phyloP scores from a whole-genome alignment of 2,888 invertebrate genomes.

The Timandra comae region DNA sequence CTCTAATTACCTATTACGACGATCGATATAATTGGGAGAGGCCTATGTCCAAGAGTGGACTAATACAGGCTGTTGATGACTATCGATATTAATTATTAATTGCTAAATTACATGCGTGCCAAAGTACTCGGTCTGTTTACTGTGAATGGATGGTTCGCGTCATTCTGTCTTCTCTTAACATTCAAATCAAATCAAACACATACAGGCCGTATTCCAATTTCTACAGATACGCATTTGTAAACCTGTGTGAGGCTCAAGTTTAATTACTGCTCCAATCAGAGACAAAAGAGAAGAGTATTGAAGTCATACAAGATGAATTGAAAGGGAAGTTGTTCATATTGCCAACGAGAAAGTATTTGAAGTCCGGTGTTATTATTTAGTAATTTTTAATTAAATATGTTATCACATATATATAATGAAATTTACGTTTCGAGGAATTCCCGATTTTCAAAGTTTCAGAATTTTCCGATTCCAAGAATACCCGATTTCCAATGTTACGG shows the following conservation, averaged over 20 bases:
- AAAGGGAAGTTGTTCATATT: background rate
- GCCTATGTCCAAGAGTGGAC: too few relatives aligned
- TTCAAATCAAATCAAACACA: constrained; percentile 18
- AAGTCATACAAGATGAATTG: constrained; percentile 39
- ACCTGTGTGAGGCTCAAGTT: constrained; percentile 36
- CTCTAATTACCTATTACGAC: too few relatives aligned
- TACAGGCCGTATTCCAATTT: constrained; percentile 43
- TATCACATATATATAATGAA: too few relatives aligned
- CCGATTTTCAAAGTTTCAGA: too few relatives aligned
- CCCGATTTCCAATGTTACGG: too few relatives aligned
- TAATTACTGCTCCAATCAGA: constrained; percentile 44
- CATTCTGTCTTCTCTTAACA: constrained; percentile 29
- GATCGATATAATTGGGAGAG: too few relatives aligned
- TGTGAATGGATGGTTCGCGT: constrained; percentile 43
- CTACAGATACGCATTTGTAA: constrained; percentile 39
- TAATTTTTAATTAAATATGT: too few relatives aligned
- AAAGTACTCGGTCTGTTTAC: constrained; percentile 43
- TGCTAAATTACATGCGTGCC: too few relatives aligned
- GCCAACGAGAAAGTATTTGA: background rate
- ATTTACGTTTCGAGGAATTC: too few relatives aligned
- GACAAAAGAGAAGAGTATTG: constrained; percentile 49
- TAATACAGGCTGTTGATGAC: too few relatives aligned
- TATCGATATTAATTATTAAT: too few relatives aligned
- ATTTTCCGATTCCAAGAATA: too few relatives aligned
- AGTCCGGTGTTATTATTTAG: background rate